Conservation (phyloP, 2,888 invertebrate species). For the Habrosyne pyritoides region DNA sequence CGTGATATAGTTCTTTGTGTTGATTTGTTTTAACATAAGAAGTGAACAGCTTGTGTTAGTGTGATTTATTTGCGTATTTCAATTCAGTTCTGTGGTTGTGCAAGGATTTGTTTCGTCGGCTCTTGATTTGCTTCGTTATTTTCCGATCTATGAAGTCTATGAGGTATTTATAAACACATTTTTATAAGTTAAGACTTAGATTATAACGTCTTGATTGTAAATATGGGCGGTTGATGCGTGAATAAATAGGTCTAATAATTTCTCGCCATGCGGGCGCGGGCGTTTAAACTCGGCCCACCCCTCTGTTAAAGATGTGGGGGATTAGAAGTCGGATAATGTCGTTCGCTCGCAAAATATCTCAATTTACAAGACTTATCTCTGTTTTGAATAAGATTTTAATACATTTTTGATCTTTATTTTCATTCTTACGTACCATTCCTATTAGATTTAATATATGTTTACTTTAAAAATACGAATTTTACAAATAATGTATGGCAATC, state of each 20-base stretch:
- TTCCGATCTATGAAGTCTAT: constrained; percentile 38
- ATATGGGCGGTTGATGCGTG: background rate
- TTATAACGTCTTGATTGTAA: background rate
- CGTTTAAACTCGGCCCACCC: constrained; percentile 43
- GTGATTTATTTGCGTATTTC: constrained; percentile 66
- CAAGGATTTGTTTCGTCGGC: constrained; percentile 69
- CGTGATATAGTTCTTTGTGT: constrained; percentile 53
- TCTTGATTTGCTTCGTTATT: constrained; percentile 44
- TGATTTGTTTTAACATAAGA: constrained; percentile 44
- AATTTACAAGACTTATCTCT: constrained; percentile 33
- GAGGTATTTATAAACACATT: constrained; percentile 49
- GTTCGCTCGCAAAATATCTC: constrained; percentile 44
- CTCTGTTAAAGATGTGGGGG: constrained; percentile 33
- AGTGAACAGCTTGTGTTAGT: constrained; percentile 60
- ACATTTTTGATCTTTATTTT: background rate
- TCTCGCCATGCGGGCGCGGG: constrained; percentile 52
- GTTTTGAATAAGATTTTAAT: background rate
- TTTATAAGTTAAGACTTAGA: constrained; percentile 6
- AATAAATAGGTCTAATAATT: constrained; percentile 22
- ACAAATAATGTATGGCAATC: no score
- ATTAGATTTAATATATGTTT: background rate
- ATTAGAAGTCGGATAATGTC: constrained; percentile 36
- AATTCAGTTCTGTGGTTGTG: constrained; percentile 71
- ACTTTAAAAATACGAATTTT: no score
- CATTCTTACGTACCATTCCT: background rate